Percentiles rank a stretch among this genome's conserved stretches.
Evolutionary conservation across 2,113 vertebrate genomes (phyloP).

Genomic region (Brachypteracias leptosomus): DNA sequence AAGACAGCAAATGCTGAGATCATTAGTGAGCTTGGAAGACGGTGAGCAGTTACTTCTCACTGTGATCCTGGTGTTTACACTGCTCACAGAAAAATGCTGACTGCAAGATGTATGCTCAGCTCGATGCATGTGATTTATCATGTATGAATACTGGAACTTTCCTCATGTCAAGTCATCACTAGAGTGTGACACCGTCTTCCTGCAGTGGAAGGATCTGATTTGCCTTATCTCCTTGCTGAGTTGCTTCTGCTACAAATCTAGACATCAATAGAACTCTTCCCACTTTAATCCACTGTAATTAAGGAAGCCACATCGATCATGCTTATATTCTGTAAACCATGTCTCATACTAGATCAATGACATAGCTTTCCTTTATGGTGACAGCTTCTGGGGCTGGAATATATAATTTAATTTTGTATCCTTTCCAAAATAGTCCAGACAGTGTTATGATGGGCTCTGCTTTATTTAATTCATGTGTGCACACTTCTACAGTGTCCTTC

Average conservation of each 20-base stretch:
- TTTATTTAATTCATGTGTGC: background rate
- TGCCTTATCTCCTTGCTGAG: background rate
- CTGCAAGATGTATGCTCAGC: background rate
- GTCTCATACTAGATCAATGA: background rate
- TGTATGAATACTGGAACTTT: background rate
- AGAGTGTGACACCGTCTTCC: background rate
- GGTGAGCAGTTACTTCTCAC: background rate
- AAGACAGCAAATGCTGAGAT: background rate
- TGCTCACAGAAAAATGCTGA: background rate
- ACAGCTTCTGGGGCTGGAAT: background rate
- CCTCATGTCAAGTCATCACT: background rate
- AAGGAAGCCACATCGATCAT: background rate
- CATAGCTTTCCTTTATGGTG: background rate
- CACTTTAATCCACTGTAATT: background rate
- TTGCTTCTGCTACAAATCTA: background rate
- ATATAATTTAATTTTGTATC: background rate
- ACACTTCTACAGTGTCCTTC: background rate
- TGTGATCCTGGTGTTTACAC: background rate
- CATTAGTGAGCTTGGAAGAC: background rate
- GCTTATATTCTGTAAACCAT: background rate
- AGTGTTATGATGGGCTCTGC: background rate
- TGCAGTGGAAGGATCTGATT: background rate
- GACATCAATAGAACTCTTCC: background rate
- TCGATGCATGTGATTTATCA: background rate
- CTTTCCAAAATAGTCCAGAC: background rate